Conservation (phyloP, 2,113 vertebrate genomes). For the Alces alces region DNA sequence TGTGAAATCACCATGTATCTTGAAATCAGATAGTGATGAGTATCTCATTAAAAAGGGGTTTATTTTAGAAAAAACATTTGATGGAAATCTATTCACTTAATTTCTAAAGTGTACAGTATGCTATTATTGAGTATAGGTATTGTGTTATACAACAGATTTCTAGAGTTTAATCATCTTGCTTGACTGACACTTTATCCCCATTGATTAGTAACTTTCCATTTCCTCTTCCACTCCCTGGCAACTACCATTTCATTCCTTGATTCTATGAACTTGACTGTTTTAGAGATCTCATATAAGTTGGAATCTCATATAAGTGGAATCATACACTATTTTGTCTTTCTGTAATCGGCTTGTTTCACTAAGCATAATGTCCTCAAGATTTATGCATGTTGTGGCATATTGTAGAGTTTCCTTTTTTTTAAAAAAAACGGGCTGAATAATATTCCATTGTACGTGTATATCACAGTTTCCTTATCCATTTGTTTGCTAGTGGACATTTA, state of each 20-base stretch:
- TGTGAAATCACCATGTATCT: background rate
- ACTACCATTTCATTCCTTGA: background rate
- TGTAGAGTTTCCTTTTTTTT: background rate
- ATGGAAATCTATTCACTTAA: background rate
- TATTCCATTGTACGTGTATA: background rate
- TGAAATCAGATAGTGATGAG: background rate
- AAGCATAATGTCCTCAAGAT: background rate
- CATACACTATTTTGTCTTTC: background rate
- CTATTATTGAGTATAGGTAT: background rate
- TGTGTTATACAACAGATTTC: background rate
- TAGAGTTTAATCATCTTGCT: background rate
- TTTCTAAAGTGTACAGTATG: background rate
- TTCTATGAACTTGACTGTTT: background rate
- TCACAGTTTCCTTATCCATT: background rate
- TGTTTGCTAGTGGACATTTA: background rate
- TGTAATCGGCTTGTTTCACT: background rate
- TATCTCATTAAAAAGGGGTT: background rate
- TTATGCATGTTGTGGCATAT: background rate
- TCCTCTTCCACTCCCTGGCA: background rate
- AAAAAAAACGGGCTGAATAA: background rate
- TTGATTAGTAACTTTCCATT: background rate
- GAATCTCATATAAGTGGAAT: background rate
- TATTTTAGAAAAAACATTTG: background rate
- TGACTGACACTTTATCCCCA: background rate
- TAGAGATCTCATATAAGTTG: background rate